Percentiles rank a stretch among this genome's conserved stretches.
phyloP scores from a whole-genome alignment of 1,140 invertebrate species.

The Whitmania pigra region DNA sequence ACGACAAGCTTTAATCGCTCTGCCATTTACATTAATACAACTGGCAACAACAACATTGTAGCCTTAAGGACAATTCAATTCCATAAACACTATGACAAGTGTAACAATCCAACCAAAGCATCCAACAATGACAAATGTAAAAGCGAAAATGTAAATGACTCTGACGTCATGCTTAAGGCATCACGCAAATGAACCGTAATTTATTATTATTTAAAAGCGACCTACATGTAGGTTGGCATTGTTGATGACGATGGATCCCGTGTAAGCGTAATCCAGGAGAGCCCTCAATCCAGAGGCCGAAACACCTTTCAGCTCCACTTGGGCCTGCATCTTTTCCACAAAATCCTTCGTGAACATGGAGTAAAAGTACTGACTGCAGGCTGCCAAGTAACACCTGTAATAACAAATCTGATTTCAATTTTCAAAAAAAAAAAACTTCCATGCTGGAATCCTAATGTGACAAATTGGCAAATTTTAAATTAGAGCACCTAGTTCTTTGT shows the following conservation, averaged over 20 bases:
- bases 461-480: too few species aligned
- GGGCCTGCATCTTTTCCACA: conserved; percentile 20
- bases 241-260: conserved; percentile 24
- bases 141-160: too few species aligned
- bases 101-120: too few species aligned
- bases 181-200: too few species aligned
- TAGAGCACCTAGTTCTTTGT: too few species aligned
- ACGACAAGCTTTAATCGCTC: too few species aligned
- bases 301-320: conserved; percentile 24
- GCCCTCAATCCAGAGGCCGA: conserved; percentile 21
- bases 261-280: conserved; percentile 24
- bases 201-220: too few species aligned
- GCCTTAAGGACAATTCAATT: background rate
- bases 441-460: too few species aligned
- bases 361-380: conserved; percentile 26
- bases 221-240: conserved; percentile 17
- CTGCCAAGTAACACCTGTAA: conserved; percentile 21
- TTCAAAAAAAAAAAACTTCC: too few species aligned
- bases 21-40: too few species aligned
- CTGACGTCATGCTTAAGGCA: too few species aligned
- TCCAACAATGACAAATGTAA: background rate
- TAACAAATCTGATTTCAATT: too few species aligned
- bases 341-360: conserved; percentile 25
- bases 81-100: background rate
- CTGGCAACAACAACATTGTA: background rate